These are phyloP conservation scores for Hermaeophaga mercurialis DNA, from an alignment of 2,888 invertebrate genomes.

Conservation along the genomic window DNA sequence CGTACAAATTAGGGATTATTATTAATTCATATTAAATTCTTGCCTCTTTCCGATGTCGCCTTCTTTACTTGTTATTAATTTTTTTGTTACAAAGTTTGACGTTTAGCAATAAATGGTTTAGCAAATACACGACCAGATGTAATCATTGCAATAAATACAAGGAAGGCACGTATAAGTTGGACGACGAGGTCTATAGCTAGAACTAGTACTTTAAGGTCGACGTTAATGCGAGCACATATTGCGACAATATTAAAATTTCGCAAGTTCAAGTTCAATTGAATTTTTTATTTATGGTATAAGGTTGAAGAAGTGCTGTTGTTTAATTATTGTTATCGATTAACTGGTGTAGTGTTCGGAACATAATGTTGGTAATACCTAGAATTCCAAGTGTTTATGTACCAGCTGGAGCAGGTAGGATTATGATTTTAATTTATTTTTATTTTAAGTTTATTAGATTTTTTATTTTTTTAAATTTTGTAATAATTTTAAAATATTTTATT, in stretches of 20 bases:
- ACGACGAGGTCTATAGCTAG: constrained; percentile 9
- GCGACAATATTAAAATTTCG: constrained; percentile 10
- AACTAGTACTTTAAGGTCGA: constrained; percentile 18
- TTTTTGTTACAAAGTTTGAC: not conserved
- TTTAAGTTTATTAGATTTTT: no score
- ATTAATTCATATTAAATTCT: no score
- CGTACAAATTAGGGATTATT: no score
- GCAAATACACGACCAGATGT: not conserved
- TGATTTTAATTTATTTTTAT: not conserved
- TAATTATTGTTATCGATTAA: constrained; percentile 1
- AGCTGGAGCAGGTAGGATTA: constrained; percentile 4
- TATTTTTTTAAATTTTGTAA: no score
- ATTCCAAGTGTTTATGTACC: constrained; percentile 9
- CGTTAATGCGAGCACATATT: constrained; percentile 7
- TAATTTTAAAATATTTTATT: no score
- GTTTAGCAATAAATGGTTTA: not conserved
- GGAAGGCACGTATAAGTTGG: constrained; percentile 11
- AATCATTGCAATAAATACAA: not conserved
- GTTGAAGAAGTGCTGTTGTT: constrained; percentile 1
- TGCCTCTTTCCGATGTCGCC: no score
- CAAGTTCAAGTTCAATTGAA: constrained; percentile 22
- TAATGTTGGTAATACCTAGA: constrained; percentile 9
- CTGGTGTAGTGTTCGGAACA: not conserved
- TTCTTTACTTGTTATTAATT: no score
- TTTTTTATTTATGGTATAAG: constrained; percentile 14